Base-by-base conservation (phyloP, 2,113 vertebrate genomes). In the Eretmochelys imbricata region DNA sequence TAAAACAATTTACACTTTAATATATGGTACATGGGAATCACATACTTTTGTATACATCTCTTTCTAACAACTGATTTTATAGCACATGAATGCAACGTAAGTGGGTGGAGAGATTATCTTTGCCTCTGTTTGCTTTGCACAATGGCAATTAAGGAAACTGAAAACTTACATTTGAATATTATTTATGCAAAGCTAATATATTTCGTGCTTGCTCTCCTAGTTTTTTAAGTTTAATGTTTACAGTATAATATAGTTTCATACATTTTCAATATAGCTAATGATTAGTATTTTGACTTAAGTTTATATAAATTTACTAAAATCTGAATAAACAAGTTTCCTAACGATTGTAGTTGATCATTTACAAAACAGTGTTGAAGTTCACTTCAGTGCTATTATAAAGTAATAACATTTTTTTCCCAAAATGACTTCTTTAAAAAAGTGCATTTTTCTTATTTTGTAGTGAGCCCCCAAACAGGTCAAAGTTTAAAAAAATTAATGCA, bases 361-460 rank as follows among this genome's bases (percentile, higher is more conserved):
- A 98, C 96, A 97, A 97, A 97, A 99, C 98, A 99, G 98, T 99
- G 98, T 98, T 99, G 97, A 98, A 98, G 97, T 99, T 98, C 91
- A 97, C 92, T 97, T 99, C 99, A 99, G 99, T 99, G 99, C 99
- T 99, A 99, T 97, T 98, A 98, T 97, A 97, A 97, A 98, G 97
- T 98, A 98, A 98, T 97, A 98, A 59, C 98, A 94, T 98, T 97
- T 98, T 97, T 96, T 98, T 97, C 96, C 93, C 93, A 91, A 97
- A 98, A 98, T 98, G 96, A 98, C 97, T 98, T 97, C 93, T 85
- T 97, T 97, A 93, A 88, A 97, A 98, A 98, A 98, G 98, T 98
- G 98, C 98, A 97, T 98, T 96, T 98, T 97, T 94, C 97, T 96
- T 90, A 91, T 97, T 96, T 80, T 98, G 95, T 97, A 97, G 96